Base-by-base conservation (phyloP, 1,140 invertebrate species). In the Temnothorax curvispinosus region DNA sequence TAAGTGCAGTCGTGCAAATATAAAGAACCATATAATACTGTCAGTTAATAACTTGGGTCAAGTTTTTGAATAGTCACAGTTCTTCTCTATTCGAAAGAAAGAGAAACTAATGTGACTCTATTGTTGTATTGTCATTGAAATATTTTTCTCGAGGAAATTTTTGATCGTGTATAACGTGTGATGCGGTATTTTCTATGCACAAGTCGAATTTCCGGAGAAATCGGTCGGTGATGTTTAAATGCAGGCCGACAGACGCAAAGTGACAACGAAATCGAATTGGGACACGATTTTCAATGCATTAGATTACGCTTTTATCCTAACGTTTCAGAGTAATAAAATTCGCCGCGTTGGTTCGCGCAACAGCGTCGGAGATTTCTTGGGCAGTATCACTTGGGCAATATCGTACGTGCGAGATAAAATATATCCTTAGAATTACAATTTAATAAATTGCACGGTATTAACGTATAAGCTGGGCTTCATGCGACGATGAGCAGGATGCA, bases 381-480 rank as follows among this genome's bases (percentile, higher is more conserved):
- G 52, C 52, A 4, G 15, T 65, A 38, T 67, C 76, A 44, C 77
- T 54, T 81, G 64, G 15, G 58, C 50, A 32, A 38, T 60, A 60
- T 72, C 38, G 13, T 41, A 21, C 50, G 18, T 18, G 38, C 18
- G n/a, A 50, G 69, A 47, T 60, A 18, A 72, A 84, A 54, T 69
- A 81, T 71, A 60, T 74, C 18, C 32, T 82, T n/a, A 4, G 54
- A 82, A 41, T 60, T 82, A 74, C 54, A 60, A 75, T 84, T 84
- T 84, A 84, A 84, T 84, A 84, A 84, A 88, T 86, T 84, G 60
- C 18, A 56, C 7, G 64, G 47, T 67, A 84, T 67, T 78, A 84
- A 71, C 56, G 52, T 75, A 60, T 84, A 75, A 69, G 69, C 54
- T 18, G 27, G 54, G 54, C 54, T 60, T 60, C 38, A 47, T 32